phyloP scores from a whole-genome alignment of 1,140 invertebrate species.

The Achroia grisella region DNA sequence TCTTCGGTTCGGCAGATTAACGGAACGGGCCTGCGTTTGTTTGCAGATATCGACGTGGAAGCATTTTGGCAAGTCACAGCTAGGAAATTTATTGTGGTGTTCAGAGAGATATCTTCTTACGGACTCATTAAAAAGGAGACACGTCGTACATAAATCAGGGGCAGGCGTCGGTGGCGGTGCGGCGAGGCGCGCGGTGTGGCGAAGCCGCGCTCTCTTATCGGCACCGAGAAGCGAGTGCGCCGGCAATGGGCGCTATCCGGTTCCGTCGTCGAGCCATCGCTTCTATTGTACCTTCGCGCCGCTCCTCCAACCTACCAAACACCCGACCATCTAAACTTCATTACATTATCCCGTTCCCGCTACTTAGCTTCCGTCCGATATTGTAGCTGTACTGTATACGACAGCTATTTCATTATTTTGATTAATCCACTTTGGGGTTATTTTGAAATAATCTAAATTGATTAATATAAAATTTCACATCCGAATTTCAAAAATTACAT shows the following conservation, averaged over 20 bases:
- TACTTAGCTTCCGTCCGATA: slow-evolving; percentile 21
- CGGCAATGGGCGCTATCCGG: slow-evolving; percentile 72
- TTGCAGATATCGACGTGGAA: slow-evolving; percentile 66
- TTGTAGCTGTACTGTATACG: not conserved
- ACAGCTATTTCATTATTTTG: slow-evolving; percentile 6
- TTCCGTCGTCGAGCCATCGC: slow-evolving; percentile 52
- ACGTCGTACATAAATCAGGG: slow-evolving; percentile 70
- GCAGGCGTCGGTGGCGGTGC: slow-evolving; percentile 23
- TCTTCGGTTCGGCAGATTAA: slow-evolving; percentile 58
- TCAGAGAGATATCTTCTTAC: slow-evolving; percentile 70
- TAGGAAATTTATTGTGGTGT: slow-evolving; percentile 65
- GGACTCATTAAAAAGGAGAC: slow-evolving; percentile 73
- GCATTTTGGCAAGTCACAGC: slow-evolving; percentile 58
- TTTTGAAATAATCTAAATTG: no score
- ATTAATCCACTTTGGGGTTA: no score
- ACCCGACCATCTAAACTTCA: slow-evolving; percentile 40
- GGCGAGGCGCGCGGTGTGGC: slow-evolving; percentile 20
- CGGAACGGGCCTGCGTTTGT: slow-evolving; percentile 57
- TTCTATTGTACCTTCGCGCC: slow-evolving; percentile 43
- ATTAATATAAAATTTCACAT: no score
- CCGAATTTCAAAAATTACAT: no score
- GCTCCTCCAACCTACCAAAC: slow-evolving; percentile 29
- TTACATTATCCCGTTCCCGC: slow-evolving; percentile 51
- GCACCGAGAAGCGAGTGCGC: slow-evolving; percentile 26
- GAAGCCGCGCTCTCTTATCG: slow-evolving; percentile 51